Conservation (phyloP, 2,888 invertebrate genomes). For the Tachystola acroxantha region DNA sequence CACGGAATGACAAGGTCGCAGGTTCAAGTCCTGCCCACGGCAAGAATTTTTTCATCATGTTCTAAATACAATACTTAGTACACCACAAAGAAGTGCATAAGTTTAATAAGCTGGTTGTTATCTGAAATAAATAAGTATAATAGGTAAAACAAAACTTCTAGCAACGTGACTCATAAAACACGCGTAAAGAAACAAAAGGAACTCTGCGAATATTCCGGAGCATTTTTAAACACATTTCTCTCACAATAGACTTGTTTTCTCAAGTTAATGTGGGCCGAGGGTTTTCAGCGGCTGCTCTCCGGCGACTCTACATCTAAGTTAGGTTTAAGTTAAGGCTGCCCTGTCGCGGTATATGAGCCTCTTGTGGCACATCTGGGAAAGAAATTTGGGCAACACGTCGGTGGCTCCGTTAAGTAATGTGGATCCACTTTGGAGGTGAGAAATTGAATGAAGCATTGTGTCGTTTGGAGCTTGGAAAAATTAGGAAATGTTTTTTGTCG, state of each 20-base stretch:
- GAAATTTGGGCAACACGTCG: constrained; percentile 36
- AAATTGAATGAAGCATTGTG: constrained; percentile 11
- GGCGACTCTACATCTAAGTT: constrained; percentile 58
- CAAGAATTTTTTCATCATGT: too few relatives aligned
- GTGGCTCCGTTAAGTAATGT: constrained; percentile 23
- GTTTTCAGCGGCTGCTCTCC: constrained; percentile 38
- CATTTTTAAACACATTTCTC: constrained; percentile 20
- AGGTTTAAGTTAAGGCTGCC: constrained; percentile 56
- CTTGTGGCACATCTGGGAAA: constrained; percentile 44
- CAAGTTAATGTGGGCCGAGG: constrained; percentile 42
- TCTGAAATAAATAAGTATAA: too few relatives aligned
- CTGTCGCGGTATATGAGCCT: constrained; percentile 47
- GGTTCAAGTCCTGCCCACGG: too few relatives aligned
- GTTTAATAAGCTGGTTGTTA: too few relatives aligned
- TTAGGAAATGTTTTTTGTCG: too few relatives aligned
- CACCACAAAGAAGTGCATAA: too few relatives aligned
- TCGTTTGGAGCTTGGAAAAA: too few relatives aligned
- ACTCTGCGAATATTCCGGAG: not conserved
- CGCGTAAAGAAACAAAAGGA: not conserved
- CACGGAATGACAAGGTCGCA: too few relatives aligned
- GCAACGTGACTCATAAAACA: constrained; percentile 2
- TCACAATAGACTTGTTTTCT: constrained; percentile 35
- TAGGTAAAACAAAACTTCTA: not conserved
- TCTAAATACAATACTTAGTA: too few relatives aligned
- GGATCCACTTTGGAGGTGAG: constrained; percentile 6